Percentiles rank a stretch among this genome's conserved stretches.
phyloP scores from a whole-genome alignment of 1,140 invertebrate genomes.

The Heliconius melpomene region DNA sequence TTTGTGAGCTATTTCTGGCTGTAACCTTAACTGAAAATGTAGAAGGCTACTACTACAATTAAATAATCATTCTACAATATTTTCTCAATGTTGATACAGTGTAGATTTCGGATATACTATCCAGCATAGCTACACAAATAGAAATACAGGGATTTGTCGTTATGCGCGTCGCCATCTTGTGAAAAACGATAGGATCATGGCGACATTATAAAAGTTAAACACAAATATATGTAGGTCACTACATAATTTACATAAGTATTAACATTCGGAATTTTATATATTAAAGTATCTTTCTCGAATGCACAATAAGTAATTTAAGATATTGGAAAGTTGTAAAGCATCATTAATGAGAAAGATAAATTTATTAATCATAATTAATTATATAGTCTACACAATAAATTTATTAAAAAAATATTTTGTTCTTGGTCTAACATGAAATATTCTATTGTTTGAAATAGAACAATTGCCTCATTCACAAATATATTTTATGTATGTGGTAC shows the following conservation, averaged over 20 bases:
- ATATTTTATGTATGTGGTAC: constrained; percentile 30
- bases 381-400: neutral
- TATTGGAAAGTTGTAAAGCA: neutral
- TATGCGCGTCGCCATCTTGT: constrained; percentile 79
- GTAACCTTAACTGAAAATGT: constrained; percentile 69
- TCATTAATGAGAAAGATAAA: neutral
- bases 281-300: neutral
- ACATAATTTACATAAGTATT: constrained; percentile 56
- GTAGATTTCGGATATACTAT: constrained; percentile 43
- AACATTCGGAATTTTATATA: constrained; percentile 9
- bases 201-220: constrained; percentile 74
- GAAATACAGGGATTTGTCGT: constrained; percentile 79
- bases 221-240: constrained; percentile 61
- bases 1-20: constrained; percentile 75
- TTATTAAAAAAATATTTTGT: neutral
- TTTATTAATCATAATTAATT: neutral
- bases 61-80: constrained; percentile 33
- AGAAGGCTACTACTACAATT: constrained; percentile 58
- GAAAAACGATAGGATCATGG: constrained; percentile 79
- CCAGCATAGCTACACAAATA: constrained; percentile 76
- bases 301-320: neutral
- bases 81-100: constrained; percentile 40
- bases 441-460: neutral
- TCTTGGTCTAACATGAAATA: neutral
- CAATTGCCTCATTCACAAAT: constrained; percentile 33